Evolutionary conservation across 2,113 vertebrate genomes (phyloP), one percentile per base, ranked within the genome.

Genomic region (Grammomys surdaster): DNA sequence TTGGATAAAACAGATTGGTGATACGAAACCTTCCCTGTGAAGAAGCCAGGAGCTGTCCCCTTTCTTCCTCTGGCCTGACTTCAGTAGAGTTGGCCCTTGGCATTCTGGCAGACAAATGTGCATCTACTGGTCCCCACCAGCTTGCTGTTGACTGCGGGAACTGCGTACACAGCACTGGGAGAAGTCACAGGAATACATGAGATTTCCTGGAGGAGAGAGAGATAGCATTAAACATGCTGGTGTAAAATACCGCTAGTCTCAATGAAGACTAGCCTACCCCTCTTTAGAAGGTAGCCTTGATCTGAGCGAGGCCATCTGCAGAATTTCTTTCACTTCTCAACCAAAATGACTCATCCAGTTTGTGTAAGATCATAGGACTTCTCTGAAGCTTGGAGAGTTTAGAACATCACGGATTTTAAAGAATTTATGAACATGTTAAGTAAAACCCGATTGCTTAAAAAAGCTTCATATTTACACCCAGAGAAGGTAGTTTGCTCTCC

Each of bases 281-380:
- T 89, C 40, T 87, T 60, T 22, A 5, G 9, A 60, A 40, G 86
- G 58, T 26, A 89, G 84, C 19, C 36, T n/a, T 26, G 36, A 82
- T 46, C 1, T 5, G 22, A 90, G 51, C 28, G 2, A 70, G 89
- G 87, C 65, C 28, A 76, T 84, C 36, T 7, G 2, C 46, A 77
- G 14, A 91, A 95, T 93, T 94, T 84, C 26, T 72, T 87, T 89
- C 36, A 78, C 54, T 94, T 95, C 48, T 95, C 40, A 40, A 51
- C 14, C 60, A 60, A 54, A 86, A 10, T 46, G 43, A 33, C 51
- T 51, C 46, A 40, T 22, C 54, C 33, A 77, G 17, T 87, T 89
- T 67, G 20, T 36, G 22, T 89, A 75, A 43, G 13, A 78, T 73
- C 33, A 85, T 11, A 70, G 33, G 28, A 20, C 11, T 20, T 81